Evolutionary conservation across 2,797 vertebrate species (phyloP).

Genomic region (Phrynocephalus guinanensis): DNA sequence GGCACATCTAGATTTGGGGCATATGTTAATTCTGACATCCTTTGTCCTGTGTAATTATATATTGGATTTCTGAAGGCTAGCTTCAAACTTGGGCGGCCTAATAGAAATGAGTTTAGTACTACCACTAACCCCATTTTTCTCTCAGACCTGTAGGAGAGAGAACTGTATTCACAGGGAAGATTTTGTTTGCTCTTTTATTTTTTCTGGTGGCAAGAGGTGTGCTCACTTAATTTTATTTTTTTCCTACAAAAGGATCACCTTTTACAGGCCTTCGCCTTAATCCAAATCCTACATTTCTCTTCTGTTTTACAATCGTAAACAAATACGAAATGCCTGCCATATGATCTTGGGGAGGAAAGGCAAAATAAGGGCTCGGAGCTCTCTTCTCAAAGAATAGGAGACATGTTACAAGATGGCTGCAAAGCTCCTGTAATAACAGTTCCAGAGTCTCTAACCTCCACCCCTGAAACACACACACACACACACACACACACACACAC

Average conservation of each 20-base stretch:
- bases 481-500: too few species aligned
- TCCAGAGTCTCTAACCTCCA: slow-evolving; percentile 1
- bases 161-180: neutral
- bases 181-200: too few species aligned
- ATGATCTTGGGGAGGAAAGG: neutral
- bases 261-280: neutral
- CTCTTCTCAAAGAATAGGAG: slow-evolving; percentile 49
- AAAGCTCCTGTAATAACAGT: neutral
- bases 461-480: too few species aligned
- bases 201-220: neutral
- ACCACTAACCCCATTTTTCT: too few species aligned
- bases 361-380: neutral
- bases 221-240: neutral
- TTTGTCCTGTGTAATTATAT: too few species aligned
- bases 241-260: neutral
- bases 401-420: neutral
- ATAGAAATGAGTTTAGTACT: neutral
- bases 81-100: neutral
- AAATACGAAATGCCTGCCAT: neutral
- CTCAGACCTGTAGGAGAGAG: neutral
- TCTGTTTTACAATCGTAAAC: neutral
- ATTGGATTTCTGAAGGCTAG: too few species aligned
- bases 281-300: neutral
- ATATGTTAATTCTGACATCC: too few species aligned
- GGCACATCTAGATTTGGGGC: too few species aligned